phyloP scores from a whole-genome alignment of 1,140 invertebrate species.

The Eupeodes corollae region DNA sequence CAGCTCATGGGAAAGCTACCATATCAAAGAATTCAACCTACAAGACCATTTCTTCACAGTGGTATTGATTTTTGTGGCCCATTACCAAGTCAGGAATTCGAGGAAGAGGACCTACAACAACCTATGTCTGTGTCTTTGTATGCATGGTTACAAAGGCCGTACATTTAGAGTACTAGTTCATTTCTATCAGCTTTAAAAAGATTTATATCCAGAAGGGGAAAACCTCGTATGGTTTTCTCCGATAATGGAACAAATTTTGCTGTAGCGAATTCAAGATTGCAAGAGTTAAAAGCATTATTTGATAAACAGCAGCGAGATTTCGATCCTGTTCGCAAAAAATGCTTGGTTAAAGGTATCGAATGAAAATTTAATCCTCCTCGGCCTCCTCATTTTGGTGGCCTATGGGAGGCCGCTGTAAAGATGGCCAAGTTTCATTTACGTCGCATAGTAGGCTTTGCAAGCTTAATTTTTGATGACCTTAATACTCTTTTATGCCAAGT shows the following conservation, averaged over 20 bases:
- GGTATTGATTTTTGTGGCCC: constrained; percentile 1
- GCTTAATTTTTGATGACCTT: constrained; percentile 13
- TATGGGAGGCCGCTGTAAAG: constrained; percentile 23
- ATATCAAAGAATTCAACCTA: not conserved
- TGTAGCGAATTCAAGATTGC: no score
- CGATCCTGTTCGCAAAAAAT: not conserved
- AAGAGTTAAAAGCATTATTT: constrained; percentile 5
- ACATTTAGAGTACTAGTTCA: not conserved
- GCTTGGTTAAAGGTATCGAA: constrained; percentile 8
- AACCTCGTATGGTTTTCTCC: constrained; percentile 8
- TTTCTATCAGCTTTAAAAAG: not conserved
- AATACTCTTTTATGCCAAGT: constrained; percentile 10
- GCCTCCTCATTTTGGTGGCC: constrained; percentile 21
- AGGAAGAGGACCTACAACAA: not conserved
- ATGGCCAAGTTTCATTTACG: constrained; percentile 17
- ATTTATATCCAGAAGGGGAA: not conserved
- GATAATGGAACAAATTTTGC: constrained; percentile 25
- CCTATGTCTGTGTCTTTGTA: not conserved
- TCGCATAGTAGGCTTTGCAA: constrained; percentile 7
- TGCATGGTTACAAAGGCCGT: not conserved
- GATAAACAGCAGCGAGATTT: not conserved
- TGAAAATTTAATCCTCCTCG: constrained; percentile 17
- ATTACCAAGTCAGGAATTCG: not conserved
- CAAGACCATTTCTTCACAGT: not conserved
- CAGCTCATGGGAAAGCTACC: constrained; percentile 1